These are phyloP conservation scores for Pantherophis alleghaniensis DNA, from an alignment of 2,797 vertebrate genomes.

Conservation along the genomic window DNA sequence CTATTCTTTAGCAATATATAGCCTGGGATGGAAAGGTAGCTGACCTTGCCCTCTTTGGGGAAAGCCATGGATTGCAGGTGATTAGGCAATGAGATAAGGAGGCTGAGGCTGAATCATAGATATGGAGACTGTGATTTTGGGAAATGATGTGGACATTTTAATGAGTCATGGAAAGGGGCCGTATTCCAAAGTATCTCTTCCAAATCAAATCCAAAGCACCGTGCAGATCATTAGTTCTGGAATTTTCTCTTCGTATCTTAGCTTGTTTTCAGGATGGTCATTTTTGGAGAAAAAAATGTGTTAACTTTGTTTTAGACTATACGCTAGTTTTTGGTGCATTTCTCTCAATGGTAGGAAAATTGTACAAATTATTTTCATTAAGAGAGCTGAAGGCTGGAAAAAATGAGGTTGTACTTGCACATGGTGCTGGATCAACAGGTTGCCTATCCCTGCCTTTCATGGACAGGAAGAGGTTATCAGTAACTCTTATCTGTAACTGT, in stretches of 20 bases:
- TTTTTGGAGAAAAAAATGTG: neutral
- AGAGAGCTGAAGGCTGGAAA: neutral
- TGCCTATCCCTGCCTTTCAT: neutral
- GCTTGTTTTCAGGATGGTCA: neutral
- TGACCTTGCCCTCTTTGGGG: neutral
- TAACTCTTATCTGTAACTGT: neutral
- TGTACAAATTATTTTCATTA: neutral
- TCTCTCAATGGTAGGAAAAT: neutral
- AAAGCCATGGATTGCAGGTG: neutral
- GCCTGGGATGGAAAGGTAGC: neutral
- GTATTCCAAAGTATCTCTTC: neutral
- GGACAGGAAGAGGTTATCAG: neutral
- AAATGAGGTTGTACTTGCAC: neutral
- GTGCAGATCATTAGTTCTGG: neutral
- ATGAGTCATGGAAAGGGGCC: neutral
- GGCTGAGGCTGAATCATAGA: neutral
- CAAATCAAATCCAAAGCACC: neutral
- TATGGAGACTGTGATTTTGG: neutral
- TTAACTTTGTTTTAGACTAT: neutral
- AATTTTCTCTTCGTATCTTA: neutral
- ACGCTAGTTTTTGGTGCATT: neutral
- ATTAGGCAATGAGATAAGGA: neutral
- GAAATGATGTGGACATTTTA: neutral
- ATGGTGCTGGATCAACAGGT: neutral
- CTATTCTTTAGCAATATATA: neutral